Evolutionary conservation across 2,797 vertebrate genomes (phyloP).

Genomic region (Sebastes minor): DNA sequence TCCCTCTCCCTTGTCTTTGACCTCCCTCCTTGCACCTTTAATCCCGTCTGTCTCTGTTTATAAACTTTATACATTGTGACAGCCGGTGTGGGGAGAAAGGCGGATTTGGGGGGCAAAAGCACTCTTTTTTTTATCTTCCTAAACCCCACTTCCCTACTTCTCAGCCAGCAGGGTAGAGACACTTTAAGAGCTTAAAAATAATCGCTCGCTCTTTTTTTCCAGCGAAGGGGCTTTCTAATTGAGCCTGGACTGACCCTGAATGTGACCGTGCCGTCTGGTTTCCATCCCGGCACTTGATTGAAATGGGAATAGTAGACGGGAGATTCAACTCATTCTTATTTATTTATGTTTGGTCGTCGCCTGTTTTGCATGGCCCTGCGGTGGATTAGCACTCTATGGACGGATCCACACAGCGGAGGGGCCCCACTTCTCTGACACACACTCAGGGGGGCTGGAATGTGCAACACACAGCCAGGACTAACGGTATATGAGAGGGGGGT

Average conservation of each 20-base stretch:
- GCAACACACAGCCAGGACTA: constrained; percentile 58
- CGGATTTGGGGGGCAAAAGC: constrained; percentile 6
- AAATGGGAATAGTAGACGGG: constrained; percentile 62
- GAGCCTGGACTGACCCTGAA: constrained; percentile 76
- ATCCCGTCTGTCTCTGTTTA: constrained; percentile 79
- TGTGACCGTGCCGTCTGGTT: constrained; percentile 75
- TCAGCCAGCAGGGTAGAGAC: constrained; percentile 64
- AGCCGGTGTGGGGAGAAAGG: constrained; percentile 42
- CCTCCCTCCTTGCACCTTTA: constrained; percentile 77
- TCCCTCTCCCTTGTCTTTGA: constrained; percentile 53
- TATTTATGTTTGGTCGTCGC: constrained; percentile 71
- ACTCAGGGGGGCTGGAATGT: constrained; percentile 65
- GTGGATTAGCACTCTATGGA: constrained; percentile 72
- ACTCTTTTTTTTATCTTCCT: constrained; percentile 43
- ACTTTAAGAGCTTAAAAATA: constrained; percentile 79
- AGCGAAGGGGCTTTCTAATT: constrained; percentile 74
- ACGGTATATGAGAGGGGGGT: constrained; percentile 58
- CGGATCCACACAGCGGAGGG: constrained; percentile 45
- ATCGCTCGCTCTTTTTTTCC: constrained; percentile 64
- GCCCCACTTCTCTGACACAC: constrained; percentile 58
- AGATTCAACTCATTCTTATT: constrained; percentile 67
- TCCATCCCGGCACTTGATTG: constrained; percentile 73
- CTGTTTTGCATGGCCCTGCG: constrained; percentile 54
- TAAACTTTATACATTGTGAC: constrained; percentile 78
- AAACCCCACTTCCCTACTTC: constrained; percentile 62